phyloP scores from a whole-genome alignment of 2,888 invertebrate species.

The Mechanitis messenoides region DNA sequence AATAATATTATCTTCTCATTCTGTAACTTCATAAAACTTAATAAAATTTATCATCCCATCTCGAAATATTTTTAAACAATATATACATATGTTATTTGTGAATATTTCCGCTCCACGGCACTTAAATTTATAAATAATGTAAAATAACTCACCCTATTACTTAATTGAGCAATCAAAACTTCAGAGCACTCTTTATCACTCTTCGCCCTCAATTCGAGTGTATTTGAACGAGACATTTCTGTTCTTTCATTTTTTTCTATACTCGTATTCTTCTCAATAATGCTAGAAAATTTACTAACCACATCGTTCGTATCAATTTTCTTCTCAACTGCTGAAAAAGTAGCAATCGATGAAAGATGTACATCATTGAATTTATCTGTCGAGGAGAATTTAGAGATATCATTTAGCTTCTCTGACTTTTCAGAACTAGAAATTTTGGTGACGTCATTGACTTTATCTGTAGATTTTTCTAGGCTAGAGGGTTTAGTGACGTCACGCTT shows the following conservation, averaged over 20 bases:
- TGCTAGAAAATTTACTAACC: slow-evolving; percentile 6
- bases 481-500: slow-evolving; percentile 5
- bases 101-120: too few relatives aligned
- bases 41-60: too few relatives aligned
- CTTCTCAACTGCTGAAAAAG: neutral
- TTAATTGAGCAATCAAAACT: slow-evolving; percentile 64
- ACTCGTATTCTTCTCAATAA: slow-evolving; percentile 33
- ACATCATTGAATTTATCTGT: slow-evolving; percentile 21
- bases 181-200: slow-evolving; percentile 53
- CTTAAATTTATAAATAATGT: neutral
- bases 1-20: neutral
- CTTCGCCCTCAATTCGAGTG: slow-evolving; percentile 53
- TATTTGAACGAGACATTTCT: slow-evolving; percentile 33
- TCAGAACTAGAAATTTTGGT: neutral
- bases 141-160: slow-evolving; percentile 59
- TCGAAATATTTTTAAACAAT: too few relatives aligned
- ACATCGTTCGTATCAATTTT: neutral
- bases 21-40: too few relatives aligned
- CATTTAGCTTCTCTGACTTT: slow-evolving; percentile 11
- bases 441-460: neutral
- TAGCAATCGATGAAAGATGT: neutral
- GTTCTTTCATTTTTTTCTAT: slow-evolving; percentile 27
- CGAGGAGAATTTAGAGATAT: slow-evolving; percentile 32
- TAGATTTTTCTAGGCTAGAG: neutral
- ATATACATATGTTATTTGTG: too few relatives aligned